phyloP scores from a whole-genome alignment of 2,888 invertebrate genomes.

The Scaptomyza parva region DNA sequence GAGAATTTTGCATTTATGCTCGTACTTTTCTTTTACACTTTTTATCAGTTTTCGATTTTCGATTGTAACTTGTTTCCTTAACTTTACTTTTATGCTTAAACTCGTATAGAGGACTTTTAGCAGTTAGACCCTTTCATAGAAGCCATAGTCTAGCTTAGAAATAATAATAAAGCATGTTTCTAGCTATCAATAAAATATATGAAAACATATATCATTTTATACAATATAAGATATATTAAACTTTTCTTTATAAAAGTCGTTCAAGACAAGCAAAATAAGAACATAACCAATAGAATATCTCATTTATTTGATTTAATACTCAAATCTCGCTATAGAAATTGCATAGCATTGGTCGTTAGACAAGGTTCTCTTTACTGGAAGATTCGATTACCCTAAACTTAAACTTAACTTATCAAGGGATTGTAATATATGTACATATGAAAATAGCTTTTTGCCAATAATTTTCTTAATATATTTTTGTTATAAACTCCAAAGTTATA shows the following conservation, averaged over 20 bases:
- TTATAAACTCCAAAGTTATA: background rate
- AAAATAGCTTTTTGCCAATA: background rate
- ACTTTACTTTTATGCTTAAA: conserved; percentile 13
- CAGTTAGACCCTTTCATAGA: background rate
- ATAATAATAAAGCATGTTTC: too few species aligned
- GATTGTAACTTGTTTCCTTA: conserved; percentile 24
- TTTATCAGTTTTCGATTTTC: conserved; percentile 26
- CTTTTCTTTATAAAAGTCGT: too few species aligned
- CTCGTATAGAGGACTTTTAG: conserved; percentile 16
- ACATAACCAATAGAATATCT: too few species aligned
- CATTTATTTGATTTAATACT: too few species aligned
- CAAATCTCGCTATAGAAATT: too few species aligned
- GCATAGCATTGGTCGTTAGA: background rate
- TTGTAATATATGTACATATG: background rate
- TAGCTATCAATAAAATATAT: too few species aligned
- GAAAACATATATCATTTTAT: too few species aligned
- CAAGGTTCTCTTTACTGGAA: background rate
- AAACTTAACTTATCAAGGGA: background rate
- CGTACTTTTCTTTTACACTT: conserved; percentile 13
- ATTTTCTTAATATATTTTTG: background rate
- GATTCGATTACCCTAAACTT: background rate
- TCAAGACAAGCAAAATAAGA: too few species aligned
- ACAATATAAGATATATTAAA: too few species aligned
- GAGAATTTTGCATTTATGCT: conserved; percentile 47
- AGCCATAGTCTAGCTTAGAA: too few species aligned